Evolutionary conservation across 2,888 invertebrate genomes (phyloP).

Genomic region (Electrophaes corylata): DNA sequence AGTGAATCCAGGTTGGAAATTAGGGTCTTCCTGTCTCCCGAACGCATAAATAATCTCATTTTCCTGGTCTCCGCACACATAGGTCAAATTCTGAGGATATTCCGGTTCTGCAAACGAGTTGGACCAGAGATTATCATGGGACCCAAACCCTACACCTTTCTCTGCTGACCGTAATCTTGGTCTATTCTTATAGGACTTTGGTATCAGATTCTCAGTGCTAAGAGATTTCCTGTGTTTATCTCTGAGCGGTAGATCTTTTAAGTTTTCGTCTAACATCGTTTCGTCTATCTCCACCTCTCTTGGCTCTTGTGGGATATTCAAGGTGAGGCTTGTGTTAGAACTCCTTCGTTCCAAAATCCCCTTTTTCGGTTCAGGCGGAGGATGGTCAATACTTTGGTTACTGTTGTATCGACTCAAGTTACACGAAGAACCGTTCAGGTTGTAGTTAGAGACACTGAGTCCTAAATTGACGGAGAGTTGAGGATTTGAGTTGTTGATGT

Average conservation of each 20-base stretch:
- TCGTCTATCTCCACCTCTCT: slow-evolving; percentile 78
- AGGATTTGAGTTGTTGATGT: slow-evolving; percentile 79
- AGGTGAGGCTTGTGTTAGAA: slow-evolving; percentile 92
- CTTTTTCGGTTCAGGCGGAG: slow-evolving; percentile 72
- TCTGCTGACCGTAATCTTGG: slow-evolving; percentile 60
- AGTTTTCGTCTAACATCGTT: slow-evolving; percentile 60
- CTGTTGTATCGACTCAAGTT: slow-evolving; percentile 79
- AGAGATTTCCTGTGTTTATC: slow-evolving; percentile 83
- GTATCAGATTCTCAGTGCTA: slow-evolving; percentile 85
- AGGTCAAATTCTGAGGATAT: slow-evolving; percentile 70
- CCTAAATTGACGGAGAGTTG: slow-evolving; percentile 76
- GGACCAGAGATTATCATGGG: slow-evolving; percentile 81
- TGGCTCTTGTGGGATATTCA: slow-evolving; percentile 80
- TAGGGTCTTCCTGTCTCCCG: slow-evolving; percentile 70
- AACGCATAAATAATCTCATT: slow-evolving; percentile 81
- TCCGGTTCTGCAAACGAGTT: slow-evolving; percentile 71
- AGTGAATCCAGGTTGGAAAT: slow-evolving; percentile 66
- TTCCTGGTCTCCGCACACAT: slow-evolving; percentile 77
- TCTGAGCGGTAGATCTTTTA: slow-evolving; percentile 67
- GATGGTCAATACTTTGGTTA: slow-evolving; percentile 75
- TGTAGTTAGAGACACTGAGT: slow-evolving; percentile 80
- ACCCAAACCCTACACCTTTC: slow-evolving; percentile 69
- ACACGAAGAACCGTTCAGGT: slow-evolving; percentile 78
- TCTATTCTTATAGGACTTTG: slow-evolving; percentile 77
- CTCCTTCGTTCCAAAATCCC: slow-evolving; percentile 90